Evolutionary conservation across 2,888 invertebrate genomes (phyloP).

Genomic region (Pachliopta kotzebuea): DNA sequence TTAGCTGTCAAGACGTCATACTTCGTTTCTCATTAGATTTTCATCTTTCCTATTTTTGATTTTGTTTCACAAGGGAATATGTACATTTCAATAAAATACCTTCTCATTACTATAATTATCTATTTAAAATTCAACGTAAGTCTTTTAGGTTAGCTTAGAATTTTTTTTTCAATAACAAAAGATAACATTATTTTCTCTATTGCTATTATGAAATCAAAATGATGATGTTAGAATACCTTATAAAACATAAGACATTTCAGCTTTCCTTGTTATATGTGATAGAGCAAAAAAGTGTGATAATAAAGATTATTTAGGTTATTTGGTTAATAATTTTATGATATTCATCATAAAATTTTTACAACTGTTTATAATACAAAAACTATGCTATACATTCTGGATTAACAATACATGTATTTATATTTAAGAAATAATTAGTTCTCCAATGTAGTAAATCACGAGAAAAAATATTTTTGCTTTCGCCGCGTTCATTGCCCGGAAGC

Average conservation of each 20-base stretch:
- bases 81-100: neutral
- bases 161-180: neutral
- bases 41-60: constrained; percentile 14
- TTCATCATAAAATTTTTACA: neutral
- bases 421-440: constrained; percentile 64
- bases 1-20: constrained; percentile 45
- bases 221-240: neutral
- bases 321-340: no score
- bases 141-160: neutral
- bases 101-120: neutral
- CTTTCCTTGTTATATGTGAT: no score
- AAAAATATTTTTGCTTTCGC: constrained; percentile 54
- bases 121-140: neutral
- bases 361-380: neutral
- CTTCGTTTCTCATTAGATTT: constrained; percentile 28
- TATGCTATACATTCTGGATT: neutral
- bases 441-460: constrained; percentile 49
- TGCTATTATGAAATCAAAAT: neutral
- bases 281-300: no score
- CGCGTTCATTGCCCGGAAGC: constrained; percentile 49
- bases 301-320: no score
- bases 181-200: neutral
- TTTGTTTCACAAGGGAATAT: constrained; percentile 10
- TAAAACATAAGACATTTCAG: neutral
- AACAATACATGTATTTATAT: constrained; percentile 25